phyloP scores from a whole-genome alignment of 2,888 invertebrate genomes.

The Limnephilus lunatus region DNA sequence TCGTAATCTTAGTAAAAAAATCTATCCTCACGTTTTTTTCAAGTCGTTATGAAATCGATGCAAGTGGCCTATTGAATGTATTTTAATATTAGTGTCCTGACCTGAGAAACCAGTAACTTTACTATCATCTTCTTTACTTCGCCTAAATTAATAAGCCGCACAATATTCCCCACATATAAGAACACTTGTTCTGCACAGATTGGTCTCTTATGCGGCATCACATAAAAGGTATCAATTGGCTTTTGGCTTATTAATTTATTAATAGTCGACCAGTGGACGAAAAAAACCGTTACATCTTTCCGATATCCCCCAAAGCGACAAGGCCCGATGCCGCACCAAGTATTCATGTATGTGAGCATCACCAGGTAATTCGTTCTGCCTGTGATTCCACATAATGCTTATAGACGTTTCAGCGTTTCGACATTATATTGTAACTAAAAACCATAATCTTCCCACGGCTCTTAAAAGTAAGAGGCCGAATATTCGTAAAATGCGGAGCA shows the following conservation, averaged over 20 bases:
- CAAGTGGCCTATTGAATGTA: no score
- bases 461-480: constrained; percentile 26
- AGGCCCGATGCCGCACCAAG: background rate
- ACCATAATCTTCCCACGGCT: constrained; percentile 29
- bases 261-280: background rate
- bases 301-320: background rate
- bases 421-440: constrained; percentile 17
- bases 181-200: background rate
- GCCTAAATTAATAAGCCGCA: no score
- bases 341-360: background rate
- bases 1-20: no score
- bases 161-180: no score
- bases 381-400: constrained; percentile 1
- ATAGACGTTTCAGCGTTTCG: background rate
- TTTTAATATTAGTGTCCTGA: no score
- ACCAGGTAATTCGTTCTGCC: background rate
- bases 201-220: background rate
- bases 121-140: no score
- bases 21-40: no score
- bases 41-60: no score
- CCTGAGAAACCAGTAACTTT: no score
- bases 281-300: background rate
- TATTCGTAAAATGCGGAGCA: constrained; percentile 26
- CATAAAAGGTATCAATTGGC: background rate
- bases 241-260: background rate